Evolutionary conservation across 1,140 invertebrate species (phyloP).

Genomic region (Panagrolaimus sp.): DNA sequence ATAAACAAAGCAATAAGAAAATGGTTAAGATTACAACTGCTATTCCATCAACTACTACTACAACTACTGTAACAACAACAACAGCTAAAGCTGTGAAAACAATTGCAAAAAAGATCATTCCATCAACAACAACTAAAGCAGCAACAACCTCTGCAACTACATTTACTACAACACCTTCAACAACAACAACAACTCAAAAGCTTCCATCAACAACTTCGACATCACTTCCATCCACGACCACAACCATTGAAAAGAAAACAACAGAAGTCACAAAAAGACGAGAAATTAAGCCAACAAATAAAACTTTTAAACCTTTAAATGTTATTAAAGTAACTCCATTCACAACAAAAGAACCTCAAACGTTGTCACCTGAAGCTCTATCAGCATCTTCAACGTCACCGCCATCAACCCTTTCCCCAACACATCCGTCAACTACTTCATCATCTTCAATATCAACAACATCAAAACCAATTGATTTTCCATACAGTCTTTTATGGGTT

Average conservation of each 20-base stretch:
- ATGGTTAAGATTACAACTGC: not conserved
- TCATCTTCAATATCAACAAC: not conserved
- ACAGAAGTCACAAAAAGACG: not conserved
- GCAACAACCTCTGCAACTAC: not conserved
- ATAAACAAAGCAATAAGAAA: not conserved
- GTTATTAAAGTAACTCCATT: not conserved
- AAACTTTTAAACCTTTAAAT: not conserved
- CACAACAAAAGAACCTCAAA: not conserved
- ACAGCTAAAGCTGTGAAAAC: not conserved
- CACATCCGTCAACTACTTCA: not conserved
- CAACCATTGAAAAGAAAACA: not conserved
- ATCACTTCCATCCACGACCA: not conserved
- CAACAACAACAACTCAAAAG: not conserved
- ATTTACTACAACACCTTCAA: not conserved
- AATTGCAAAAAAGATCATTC: too few species aligned
- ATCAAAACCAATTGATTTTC: not conserved
- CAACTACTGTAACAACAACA: not conserved
- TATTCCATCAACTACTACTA: too few species aligned
- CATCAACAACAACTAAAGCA: not conserved
- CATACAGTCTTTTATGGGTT: conserved; percentile 2
- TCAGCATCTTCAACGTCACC: not conserved
- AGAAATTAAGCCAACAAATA: not conserved
- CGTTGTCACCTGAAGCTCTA: not conserved
- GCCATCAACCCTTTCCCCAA: not conserved
- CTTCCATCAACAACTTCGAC: not conserved